These are phyloP conservation scores for Spatula versicolor DNA, from an alignment of 2,797 vertebrate species.

Conservation along the genomic window DNA sequence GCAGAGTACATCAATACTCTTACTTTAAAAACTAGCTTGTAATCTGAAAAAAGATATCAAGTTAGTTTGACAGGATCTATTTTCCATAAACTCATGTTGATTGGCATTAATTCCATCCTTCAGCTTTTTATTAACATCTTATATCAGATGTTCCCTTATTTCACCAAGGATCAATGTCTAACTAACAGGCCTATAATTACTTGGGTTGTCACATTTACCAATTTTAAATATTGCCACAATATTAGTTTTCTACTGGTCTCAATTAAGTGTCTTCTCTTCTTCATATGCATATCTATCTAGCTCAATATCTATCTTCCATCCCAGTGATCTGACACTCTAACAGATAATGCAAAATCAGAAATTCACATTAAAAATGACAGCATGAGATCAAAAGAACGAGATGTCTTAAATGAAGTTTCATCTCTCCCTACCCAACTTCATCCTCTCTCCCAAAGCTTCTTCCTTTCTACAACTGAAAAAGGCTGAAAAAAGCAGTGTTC, in stretches of 20 bases:
- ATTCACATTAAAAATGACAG: slow-evolving; percentile 16
- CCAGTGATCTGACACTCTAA: slow-evolving; percentile 10
- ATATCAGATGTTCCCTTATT: slow-evolving; percentile 52
- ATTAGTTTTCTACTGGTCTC: slow-evolving; percentile 53
- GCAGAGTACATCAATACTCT: neutral
- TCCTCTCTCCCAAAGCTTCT: neutral
- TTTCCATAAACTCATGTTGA: slow-evolving; percentile 62
- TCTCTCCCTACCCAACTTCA: neutral
- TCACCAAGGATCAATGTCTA: slow-evolving; percentile 45
- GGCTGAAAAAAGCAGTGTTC: neutral
- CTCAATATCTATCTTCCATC: neutral
- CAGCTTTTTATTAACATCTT: slow-evolving; percentile 24
- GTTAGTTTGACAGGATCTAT: slow-evolving; percentile 62
- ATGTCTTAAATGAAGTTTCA: neutral
- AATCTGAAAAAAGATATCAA: slow-evolving; percentile 2
- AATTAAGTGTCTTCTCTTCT: slow-evolving; percentile 51
- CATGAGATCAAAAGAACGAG: slow-evolving; percentile 15
- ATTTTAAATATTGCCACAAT: slow-evolving; percentile 63
- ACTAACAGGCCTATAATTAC: slow-evolving; percentile 63
- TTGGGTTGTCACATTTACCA: slow-evolving; percentile 46
- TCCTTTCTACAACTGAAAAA: neutral
- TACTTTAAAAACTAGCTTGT: slow-evolving; percentile 31
- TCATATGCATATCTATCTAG: neutral
- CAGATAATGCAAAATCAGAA: slow-evolving; percentile 18
- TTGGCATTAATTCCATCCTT: slow-evolving; percentile 69